phyloP scores from a whole-genome alignment of 2,888 invertebrate genomes.

The Deilephila porcellus region DNA sequence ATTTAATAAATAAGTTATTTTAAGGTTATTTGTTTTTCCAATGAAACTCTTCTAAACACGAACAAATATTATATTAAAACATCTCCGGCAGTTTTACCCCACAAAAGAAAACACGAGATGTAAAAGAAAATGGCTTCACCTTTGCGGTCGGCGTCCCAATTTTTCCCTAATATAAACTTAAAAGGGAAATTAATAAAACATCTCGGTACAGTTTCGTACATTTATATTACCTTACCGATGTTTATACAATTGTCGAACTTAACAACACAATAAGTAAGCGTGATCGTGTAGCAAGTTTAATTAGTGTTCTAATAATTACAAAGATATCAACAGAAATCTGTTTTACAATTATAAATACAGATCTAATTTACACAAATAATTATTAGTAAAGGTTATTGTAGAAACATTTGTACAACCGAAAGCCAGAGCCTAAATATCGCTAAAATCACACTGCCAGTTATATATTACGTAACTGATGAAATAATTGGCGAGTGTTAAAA shows the following conservation, averaged over 20 bases:
- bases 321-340: no score
- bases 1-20: neutral
- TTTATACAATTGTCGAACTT: neutral
- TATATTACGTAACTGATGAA: no score
- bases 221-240: neutral
- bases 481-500: no score
- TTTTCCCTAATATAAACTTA: neutral
- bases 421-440: no score
- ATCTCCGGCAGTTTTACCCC: neutral
- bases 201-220: neutral
- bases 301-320: no score
- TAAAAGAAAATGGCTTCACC: neutral
- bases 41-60: neutral
- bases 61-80: conserved; percentile 2
- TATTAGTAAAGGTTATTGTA: no score
- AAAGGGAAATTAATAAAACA: conserved; percentile 16
- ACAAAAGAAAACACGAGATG: neutral
- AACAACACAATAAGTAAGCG: neutral
- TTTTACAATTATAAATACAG: no score
- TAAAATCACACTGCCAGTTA: no score
- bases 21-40: neutral
- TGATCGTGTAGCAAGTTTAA: neutral
- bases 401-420: no score
- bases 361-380: no score
- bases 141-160: neutral